A percentile compares a stretch with the other conserved stretches of the same genome.
phyloP scores from a whole-genome alignment of 64 coral and sea anemone genomes.

The Dendrophyllia cribrosa region DNA sequence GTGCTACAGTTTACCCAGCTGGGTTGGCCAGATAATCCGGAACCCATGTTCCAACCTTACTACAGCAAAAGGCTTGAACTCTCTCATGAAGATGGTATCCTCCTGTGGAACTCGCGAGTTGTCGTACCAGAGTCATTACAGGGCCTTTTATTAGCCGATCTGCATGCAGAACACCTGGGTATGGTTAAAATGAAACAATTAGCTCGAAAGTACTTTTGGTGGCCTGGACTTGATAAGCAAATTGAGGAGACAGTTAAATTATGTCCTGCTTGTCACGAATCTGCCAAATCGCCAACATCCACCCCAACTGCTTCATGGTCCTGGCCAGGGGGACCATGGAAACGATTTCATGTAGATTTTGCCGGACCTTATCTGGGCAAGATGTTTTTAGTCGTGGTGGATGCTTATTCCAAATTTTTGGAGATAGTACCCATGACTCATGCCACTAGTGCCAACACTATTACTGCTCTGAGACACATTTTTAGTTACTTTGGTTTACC shows the following conservation, averaged over 20 bases:
- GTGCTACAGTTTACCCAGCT: background rate
- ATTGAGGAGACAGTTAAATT: background rate
- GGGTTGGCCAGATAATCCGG: constrained; percentile 42
- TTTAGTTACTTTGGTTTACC: too few relatives aligned
- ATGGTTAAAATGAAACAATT: constrained; percentile 40
- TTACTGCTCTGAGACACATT: too few relatives aligned
- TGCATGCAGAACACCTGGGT: constrained; percentile 39
- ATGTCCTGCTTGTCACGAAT: too few relatives aligned
- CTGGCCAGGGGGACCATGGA: too few relatives aligned
- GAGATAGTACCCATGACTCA: too few relatives aligned
- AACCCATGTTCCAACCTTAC: constrained; percentile 21
- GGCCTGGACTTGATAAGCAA: background rate
- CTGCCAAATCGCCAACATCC: too few relatives aligned
- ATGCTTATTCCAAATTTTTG: too few relatives aligned
- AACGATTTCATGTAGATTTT: too few relatives aligned
- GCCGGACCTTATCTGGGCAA: too few relatives aligned
- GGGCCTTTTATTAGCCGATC: background rate
- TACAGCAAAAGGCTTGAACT: constrained; percentile 43
- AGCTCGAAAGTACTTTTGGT: background rate
- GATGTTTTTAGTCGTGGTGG: too few relatives aligned
- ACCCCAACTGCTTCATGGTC: too few relatives aligned
- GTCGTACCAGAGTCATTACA: background rate
- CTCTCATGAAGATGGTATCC: constrained; percentile 1
- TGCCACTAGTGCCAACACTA: too few relatives aligned
- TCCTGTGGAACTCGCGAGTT: constrained; percentile 8